Evolutionary conservation across 2,113 vertebrate species (phyloP), one percentile per base, ranked within the genome.

Genomic region (Thamnaconus septentrionalis): DNA sequence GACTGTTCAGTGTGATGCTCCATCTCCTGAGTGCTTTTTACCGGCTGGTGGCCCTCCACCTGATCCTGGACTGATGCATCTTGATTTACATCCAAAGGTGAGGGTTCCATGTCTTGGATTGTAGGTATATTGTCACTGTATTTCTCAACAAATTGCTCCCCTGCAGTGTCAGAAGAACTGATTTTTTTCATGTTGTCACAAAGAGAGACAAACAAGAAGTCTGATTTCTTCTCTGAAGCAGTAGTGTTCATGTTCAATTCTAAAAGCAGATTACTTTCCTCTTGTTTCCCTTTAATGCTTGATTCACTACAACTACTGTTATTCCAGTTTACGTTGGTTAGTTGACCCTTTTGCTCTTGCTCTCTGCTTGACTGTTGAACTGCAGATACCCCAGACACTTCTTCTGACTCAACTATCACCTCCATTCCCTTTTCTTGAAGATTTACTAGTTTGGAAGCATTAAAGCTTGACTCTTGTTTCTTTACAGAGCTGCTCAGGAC

Each of bases 381-480:
- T 8, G n/a, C 7, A 11, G 7, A 12, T 52, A 8, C 31, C 8
- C 43, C 40, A 5, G 44, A 59, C 8, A 6, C 11, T 44, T 39
- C 41, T 63, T 54, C 55, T n/a, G 50, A 40, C 51, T 51, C 41
- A 3, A 12, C 45, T 1, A 6, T 39, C 3, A 51, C 50, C n/a
- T 45, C 41, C 11, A 7, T 4, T 4, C 6, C 44, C 45, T 71
- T 46, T 6, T 57, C 3, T 5, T 3, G 3, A 18, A 42, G 3
- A n/a, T 45, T 43, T 59, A 2, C 64, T 56, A 50, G 44, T 1
- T 10, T 62, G 4, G 5, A 12, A 58, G 58, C 8, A 64, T 63
- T 45, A 65, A 5, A 62, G 52, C 49, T 1, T 4, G 41, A 61
- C 4, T 53, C 54, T 18, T 54, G 60, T 66, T n/a, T 64, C 18